phyloP scores from a whole-genome alignment of 2,888 invertebrate species.

The Unio pictorum region DNA sequence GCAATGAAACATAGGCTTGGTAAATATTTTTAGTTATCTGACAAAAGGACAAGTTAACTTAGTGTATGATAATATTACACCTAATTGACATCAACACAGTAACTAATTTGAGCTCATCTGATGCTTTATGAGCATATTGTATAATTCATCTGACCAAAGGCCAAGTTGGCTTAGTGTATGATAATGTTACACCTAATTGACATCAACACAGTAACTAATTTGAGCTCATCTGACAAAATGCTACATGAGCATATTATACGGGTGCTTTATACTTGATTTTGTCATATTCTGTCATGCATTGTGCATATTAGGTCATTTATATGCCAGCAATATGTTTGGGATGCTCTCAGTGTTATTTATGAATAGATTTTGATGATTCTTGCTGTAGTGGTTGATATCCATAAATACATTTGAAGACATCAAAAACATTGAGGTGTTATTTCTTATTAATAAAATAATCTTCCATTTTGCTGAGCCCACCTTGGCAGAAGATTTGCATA shows the following conservation, averaged over 20 bases:
- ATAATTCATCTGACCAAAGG: neutral
- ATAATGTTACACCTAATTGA: neutral
- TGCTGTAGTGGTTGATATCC: no score
- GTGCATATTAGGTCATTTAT: no score
- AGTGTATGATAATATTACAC: neutral
- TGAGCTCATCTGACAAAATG: neutral
- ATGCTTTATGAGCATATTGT: neutral
- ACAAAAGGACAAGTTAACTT: neutral
- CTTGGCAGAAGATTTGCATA: no score
- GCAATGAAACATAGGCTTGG: constrained; percentile 93
- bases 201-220: constrained; percentile 78
- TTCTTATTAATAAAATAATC: no score
- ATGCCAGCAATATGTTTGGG: no score
- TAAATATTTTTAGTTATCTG: constrained; percentile 22
- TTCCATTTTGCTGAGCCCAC: no score
- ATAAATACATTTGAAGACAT: no score
- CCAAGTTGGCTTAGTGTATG: neutral
- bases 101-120: constrained; percentile 9
- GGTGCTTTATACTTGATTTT: neutral
- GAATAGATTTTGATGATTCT: no score
- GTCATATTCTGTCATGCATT: neutral
- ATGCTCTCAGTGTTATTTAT: no score
- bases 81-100: constrained; percentile 77
- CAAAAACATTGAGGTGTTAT: no score
- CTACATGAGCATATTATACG: neutral